Evolutionary conservation across 2,888 invertebrate genomes (phyloP).

Genomic region (Synergus umbraculus): DNA sequence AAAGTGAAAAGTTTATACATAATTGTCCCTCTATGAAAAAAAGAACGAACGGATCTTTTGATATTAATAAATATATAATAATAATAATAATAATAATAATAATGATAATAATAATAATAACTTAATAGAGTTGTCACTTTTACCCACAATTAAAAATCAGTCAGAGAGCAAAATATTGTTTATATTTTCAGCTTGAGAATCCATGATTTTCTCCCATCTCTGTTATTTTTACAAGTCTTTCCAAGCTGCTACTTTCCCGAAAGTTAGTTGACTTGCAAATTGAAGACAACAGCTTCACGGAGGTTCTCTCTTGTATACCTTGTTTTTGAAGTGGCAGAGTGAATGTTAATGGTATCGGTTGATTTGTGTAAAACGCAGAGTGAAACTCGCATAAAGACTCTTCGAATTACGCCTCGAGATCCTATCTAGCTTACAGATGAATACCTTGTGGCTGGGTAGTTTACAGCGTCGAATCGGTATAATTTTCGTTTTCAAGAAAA

Average conservation of each 20-base stretch:
- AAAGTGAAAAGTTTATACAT: no score
- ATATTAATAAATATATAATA: no score
- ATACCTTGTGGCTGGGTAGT: slow-evolving; percentile 55
- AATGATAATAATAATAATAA: no score
- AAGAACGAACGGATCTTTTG: no score
- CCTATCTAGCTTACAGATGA: slow-evolving; percentile 50
- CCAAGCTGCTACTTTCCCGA: not conserved
- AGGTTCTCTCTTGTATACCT: slow-evolving; percentile 8
- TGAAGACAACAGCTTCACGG: not conserved
- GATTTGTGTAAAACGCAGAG: slow-evolving; percentile 50
- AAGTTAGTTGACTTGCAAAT: not conserved
- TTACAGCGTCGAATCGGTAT: slow-evolving; percentile 62
- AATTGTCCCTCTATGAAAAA: no score
- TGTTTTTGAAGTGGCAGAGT: slow-evolving; percentile 28
- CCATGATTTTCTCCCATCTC: no score
- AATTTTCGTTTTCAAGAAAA: slow-evolving; percentile 70
- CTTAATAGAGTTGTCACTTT: no score
- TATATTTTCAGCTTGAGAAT: no score
- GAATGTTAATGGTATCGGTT: slow-evolving; percentile 42
- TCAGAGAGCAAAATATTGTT: no score
- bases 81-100: no score
- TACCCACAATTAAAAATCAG: no score
- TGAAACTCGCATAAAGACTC: slow-evolving; percentile 51
- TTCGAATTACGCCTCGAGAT: slow-evolving; percentile 54
- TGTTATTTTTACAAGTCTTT: not conserved